Evolutionary conservation across 2,888 invertebrate species (phyloP).

Genomic region (Brachylomia viminalis): DNA sequence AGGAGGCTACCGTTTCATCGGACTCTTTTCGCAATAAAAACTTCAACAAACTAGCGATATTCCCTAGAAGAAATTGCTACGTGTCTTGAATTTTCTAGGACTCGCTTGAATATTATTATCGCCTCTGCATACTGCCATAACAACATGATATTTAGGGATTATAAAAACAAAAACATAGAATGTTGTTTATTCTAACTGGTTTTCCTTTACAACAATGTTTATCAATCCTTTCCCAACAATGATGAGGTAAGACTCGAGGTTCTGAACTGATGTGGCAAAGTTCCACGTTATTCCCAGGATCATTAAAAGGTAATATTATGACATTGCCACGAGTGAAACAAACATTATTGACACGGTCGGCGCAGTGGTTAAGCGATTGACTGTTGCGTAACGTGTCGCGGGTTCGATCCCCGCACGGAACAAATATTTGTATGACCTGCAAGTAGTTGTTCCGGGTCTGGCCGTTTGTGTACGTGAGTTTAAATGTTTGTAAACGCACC

Average conservation of each 20-base stretch:
- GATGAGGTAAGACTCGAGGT: neutral
- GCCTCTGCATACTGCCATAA: neutral
- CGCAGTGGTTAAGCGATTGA: no score
- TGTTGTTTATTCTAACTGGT: neutral
- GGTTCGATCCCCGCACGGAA: no score
- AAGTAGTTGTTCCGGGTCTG: no score
- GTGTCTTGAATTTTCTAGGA: constrained; percentile 8
- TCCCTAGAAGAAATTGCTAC: constrained; percentile 26
- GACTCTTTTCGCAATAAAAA: constrained; percentile 31
- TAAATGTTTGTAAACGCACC: no score
- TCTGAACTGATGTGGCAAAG: neutral
- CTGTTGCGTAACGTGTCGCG: no score
- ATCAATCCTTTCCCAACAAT: neutral
- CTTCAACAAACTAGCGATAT: constrained; percentile 20
- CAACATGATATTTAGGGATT: neutral
- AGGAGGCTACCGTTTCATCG: constrained; percentile 17
- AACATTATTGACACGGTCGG: no score
- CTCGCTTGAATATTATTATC: neutral
- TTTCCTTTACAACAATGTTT: neutral
- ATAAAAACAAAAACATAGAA: neutral
- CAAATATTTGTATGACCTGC: no score
- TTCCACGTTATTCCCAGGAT: neutral
- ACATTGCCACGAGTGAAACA: neutral
- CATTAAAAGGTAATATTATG: neutral
- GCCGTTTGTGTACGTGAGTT: no score